These are phyloP conservation scores for Mesochorus sp. DNA, from an alignment of 2,888 invertebrate genomes.

Conservation along the genomic window DNA sequence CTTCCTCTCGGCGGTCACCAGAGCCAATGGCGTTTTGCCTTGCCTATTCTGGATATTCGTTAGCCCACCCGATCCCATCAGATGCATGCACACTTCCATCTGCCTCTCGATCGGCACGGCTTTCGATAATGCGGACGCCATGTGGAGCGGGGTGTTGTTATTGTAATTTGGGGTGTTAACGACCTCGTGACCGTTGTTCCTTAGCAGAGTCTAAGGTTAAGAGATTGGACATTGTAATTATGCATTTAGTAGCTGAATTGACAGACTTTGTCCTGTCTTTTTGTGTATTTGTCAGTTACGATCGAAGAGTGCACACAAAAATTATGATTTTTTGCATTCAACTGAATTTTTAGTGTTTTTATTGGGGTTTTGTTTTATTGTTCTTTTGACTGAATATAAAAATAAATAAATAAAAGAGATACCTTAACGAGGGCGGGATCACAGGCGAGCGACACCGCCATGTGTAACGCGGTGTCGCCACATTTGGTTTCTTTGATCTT, in stretches of 20 bases:
- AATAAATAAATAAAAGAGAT: conserved; percentile 33
- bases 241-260: too few species aligned
- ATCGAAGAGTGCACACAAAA: too few species aligned
- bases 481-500: conserved; percentile 67
- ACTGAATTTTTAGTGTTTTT: too few species aligned
- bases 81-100: conserved; percentile 67
- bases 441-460: conserved; percentile 69
- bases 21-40: conserved; percentile 70
- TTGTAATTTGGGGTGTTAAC: conserved; percentile 71
- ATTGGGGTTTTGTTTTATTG: not conserved
- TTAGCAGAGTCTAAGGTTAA: conserved; percentile 68
- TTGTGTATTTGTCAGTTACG: too few species aligned
- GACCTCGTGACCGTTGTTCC: conserved; percentile 55
- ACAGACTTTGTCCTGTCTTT: too few species aligned
- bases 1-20: conserved; percentile 68
- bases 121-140: conserved; percentile 67
- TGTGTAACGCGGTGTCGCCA: conserved; percentile 74
- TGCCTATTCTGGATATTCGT: conserved; percentile 69
- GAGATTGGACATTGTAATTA: conserved; percentile 24
- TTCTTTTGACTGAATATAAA: not conserved
- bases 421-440: conserved; percentile 76
- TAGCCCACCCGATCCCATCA: conserved; percentile 70
- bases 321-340: too few species aligned
- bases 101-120: conserved; percentile 68
- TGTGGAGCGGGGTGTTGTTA: conserved; percentile 73